Conservation (phyloP, 2,888 invertebrate genomes). For the Zootermopsis nevadensis region DNA sequence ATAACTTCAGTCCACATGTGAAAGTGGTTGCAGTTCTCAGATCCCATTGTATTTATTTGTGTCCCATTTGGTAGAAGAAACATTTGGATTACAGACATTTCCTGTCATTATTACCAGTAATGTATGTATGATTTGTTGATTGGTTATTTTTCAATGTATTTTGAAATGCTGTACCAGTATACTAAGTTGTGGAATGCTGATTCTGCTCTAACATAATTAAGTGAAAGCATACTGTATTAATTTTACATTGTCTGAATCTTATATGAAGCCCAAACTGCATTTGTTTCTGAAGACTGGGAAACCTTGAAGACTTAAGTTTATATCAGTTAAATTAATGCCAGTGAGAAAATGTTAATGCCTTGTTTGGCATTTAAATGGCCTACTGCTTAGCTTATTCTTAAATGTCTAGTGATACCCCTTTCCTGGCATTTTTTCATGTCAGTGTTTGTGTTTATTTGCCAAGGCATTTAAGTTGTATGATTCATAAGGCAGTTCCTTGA, state of each 20-base stretch:
- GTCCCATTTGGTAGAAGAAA: neutral
- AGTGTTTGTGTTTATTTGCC: no score
- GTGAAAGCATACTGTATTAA: neutral
- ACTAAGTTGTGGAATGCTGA: neutral
- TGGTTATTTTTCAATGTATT: neutral
- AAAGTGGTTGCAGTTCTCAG: neutral
- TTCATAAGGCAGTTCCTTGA: no score
- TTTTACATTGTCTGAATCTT: neutral
- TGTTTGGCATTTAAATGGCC: no score
- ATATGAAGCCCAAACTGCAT: neutral
- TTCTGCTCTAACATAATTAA: no score
- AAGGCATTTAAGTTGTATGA: no score
- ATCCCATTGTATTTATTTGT: neutral
- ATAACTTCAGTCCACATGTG: neutral
- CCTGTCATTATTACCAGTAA: neutral
- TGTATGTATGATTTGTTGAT: neutral
- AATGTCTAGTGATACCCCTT: no score
- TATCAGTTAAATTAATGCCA: neutral
- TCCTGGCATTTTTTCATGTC: no score
- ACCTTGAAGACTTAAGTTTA: neutral
- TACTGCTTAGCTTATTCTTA: no score
- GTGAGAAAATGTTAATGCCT: neutral
- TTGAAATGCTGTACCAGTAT: neutral
- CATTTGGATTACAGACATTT: neutral
- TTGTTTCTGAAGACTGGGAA: neutral